These are phyloP conservation scores for Cancer borealis DNA, from an alignment of 2,888 invertebrate species.

Conservation along the genomic window DNA sequence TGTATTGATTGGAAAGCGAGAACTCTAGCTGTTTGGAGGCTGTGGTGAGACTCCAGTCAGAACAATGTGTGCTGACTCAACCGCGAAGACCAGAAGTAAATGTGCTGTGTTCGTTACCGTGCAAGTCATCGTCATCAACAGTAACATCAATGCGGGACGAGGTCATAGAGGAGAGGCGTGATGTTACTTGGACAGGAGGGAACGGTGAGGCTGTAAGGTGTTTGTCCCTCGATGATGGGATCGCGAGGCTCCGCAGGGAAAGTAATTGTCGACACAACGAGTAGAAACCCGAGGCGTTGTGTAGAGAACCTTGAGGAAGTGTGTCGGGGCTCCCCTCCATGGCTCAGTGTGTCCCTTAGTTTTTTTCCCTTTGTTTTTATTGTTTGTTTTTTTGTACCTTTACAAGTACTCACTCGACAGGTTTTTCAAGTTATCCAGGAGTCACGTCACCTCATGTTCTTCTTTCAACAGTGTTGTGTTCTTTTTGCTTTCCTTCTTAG, in stretches of 20 bases:
- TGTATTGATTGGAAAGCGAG: neutral
- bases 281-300: no score
- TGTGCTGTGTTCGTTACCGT: no score
- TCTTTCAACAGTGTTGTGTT: no score
- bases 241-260: neutral
- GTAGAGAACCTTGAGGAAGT: no score
- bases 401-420: neutral
- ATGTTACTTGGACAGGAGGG: neutral
- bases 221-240: neutral
- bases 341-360: neutral
- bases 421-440: no score
- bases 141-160: neutral
- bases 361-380: neutral
- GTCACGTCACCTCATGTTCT: no score
- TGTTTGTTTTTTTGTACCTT: neutral
- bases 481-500: no score
- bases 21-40: no score
- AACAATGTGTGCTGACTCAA: no score
- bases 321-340: neutral
- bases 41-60: no score
- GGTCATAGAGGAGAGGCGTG: neutral
- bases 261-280: conserved; percentile 16
- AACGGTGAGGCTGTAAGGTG: neutral
- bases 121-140: no score
- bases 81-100: no score